Conservation (phyloP, 2,113 vertebrate genomes). For the Gymnorhina tibicen region DNA sequence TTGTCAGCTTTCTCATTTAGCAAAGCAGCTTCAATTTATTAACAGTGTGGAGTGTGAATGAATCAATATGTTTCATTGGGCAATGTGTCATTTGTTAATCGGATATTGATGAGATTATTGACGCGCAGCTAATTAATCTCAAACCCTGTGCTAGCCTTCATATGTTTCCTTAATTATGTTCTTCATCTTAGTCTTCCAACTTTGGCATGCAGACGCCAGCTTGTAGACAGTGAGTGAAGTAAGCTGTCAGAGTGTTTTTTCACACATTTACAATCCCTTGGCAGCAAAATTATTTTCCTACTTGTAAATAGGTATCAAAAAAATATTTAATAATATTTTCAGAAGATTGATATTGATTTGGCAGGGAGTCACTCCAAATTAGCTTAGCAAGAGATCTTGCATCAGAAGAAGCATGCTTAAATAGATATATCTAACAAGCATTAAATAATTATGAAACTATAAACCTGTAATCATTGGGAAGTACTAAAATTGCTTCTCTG, state of each 20-base stretch:
- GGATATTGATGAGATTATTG: slow-evolving; percentile 99
- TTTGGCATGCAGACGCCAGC: slow-evolving; percentile 70
- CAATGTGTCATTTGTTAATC: slow-evolving; percentile 99
- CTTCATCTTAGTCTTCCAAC: slow-evolving; percentile 92
- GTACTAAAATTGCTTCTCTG: slow-evolving; percentile 18
- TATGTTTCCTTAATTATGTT: slow-evolving; percentile 99
- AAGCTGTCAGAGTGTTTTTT: slow-evolving; percentile 75
- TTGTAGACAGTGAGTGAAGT: slow-evolving; percentile 81
- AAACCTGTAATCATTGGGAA: slow-evolving; percentile 37
- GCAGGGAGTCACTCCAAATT: slow-evolving; percentile 54
- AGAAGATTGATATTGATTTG: slow-evolving; percentile 74
- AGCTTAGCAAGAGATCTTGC: slow-evolving; percentile 47
- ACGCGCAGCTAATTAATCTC: slow-evolving; percentile 99
- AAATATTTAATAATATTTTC: slow-evolving; percentile 81
- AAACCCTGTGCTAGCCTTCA: slow-evolving; percentile 86
- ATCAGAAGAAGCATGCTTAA: slow-evolving; percentile 10
- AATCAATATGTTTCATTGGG: slow-evolving; percentile 98
- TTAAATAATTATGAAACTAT: slow-evolving; percentile 49
- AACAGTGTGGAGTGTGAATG: slow-evolving; percentile 86
- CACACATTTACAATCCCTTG: slow-evolving; percentile 74
- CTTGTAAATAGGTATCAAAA: slow-evolving; percentile 80
- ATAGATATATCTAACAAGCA: slow-evolving; percentile 45
- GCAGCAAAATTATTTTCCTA: slow-evolving; percentile 77
- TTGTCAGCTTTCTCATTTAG: slow-evolving; percentile 87
- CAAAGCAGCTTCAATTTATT: slow-evolving; percentile 94